These are phyloP conservation scores for Habrosyne pyritoides DNA, from an alignment of 2,888 invertebrate genomes.

Conservation along the genomic window DNA sequence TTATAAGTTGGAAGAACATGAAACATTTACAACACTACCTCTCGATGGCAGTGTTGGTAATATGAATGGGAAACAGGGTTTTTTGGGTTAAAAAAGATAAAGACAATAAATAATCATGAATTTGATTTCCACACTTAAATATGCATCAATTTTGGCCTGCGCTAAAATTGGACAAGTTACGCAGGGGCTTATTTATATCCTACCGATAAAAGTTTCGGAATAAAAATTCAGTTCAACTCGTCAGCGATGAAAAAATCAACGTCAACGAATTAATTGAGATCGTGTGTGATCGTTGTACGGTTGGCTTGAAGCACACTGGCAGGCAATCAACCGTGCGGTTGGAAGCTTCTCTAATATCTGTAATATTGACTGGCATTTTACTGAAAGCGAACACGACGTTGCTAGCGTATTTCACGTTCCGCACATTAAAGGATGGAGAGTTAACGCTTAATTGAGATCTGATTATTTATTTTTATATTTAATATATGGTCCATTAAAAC, in stretches of 20 bases:
- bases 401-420: background rate
- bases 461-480: no score
- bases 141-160: background rate
- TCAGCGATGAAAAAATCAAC: background rate
- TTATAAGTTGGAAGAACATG: no score
- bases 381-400: background rate
- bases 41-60: no score
- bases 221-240: constrained; percentile 1
- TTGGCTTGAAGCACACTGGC: background rate
- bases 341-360: background rate
- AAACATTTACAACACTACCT: no score
- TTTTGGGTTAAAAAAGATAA: no score
- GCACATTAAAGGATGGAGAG: background rate
- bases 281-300: background rate
- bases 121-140: background rate
- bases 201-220: background rate
- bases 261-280: background rate
- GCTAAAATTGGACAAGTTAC: background rate
- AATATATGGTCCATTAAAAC: no score
- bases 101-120: background rate
- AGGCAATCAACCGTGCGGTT: constrained; percentile 34
- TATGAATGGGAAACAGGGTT: no score
- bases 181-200: background rate
- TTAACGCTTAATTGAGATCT: no score
- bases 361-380: background rate